These are phyloP conservation scores for Geodia barretti DNA, from an alignment of 37 sponge, comb jelly and placozoan species.

Conservation along the genomic window DNA sequence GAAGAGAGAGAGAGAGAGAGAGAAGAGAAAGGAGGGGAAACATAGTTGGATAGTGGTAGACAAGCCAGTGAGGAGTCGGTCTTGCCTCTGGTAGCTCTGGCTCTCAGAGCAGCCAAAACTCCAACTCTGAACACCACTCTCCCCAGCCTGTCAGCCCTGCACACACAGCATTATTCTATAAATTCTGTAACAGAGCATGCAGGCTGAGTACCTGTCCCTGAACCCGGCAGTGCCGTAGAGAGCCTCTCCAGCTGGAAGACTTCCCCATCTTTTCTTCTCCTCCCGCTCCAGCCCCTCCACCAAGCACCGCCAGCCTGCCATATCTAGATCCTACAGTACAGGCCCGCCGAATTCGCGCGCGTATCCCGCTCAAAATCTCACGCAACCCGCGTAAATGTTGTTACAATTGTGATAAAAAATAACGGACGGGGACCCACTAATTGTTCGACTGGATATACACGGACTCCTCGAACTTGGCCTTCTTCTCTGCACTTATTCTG, in stretches of 20 bases:
- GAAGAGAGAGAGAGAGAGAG: not conserved
- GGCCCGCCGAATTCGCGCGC: not conserved
- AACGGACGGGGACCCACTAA: not conserved
- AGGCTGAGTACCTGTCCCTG: slow-evolving; percentile 66
- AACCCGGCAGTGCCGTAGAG: slow-evolving; percentile 97
- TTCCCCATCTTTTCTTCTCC: not conserved
- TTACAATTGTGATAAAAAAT: not conserved
- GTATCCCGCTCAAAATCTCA: not conserved
- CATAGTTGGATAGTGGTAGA: not conserved
- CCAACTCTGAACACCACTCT: slow-evolving; percentile 87
- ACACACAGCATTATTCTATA: not conserved
- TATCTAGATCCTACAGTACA: not conserved
- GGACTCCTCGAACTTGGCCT: slow-evolving; percentile 18
- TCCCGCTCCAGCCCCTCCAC: not conserved
- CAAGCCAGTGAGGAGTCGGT: not conserved
- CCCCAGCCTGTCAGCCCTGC: slow-evolving; percentile 75
- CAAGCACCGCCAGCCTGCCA: not conserved
- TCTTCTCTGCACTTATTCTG: slow-evolving; percentile 60
- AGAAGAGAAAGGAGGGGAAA: not conserved
- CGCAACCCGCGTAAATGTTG: not conserved
- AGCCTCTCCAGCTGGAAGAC: not conserved
- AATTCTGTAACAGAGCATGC: not conserved
- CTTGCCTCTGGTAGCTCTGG: slow-evolving; percentile 54
- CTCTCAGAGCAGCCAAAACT: slow-evolving; percentile 85
- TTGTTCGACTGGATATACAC: not conserved